These are phyloP conservation scores for Acheta domesticus DNA, from an alignment of 2,888 invertebrate species.

Conservation along the genomic window DNA sequence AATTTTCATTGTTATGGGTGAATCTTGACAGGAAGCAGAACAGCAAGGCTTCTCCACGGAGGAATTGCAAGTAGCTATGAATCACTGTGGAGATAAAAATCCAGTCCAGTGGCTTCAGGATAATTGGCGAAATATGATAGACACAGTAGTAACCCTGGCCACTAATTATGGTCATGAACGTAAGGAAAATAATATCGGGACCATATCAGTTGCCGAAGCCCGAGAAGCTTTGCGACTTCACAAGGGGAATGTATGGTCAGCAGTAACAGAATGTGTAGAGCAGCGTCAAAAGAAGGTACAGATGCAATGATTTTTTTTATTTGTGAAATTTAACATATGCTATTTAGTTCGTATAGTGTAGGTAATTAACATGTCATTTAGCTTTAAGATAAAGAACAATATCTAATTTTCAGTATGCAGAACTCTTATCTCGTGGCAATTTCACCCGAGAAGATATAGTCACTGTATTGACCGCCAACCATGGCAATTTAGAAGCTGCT, in stretches of 20 bases:
- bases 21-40: slow-evolving; percentile 66
- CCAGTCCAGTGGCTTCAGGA: slow-evolving; percentile 79
- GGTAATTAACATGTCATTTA: background rate
- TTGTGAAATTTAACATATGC: too few relatives aligned
- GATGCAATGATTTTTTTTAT: background rate
- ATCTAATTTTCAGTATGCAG: slow-evolving; percentile 54
- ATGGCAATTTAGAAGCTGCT: slow-evolving; percentile 69
- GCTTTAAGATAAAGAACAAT: background rate
- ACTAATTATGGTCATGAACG: slow-evolving; percentile 79
- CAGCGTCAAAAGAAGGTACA: slow-evolving; percentile 74
- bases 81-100: slow-evolving; percentile 71
- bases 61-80: slow-evolving; percentile 80
- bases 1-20: too few relatives aligned
- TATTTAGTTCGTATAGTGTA: too few relatives aligned
- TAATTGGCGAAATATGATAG: slow-evolving; percentile 81
- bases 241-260: slow-evolving; percentile 85
- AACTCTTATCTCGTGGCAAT: slow-evolving; percentile 62
- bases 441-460: slow-evolving; percentile 70
- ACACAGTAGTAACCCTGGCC: slow-evolving; percentile 80
- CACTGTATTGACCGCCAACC: slow-evolving; percentile 65
- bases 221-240: slow-evolving; percentile 75
- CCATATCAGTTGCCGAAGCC: slow-evolving; percentile 72
- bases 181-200: slow-evolving; percentile 69
- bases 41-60: slow-evolving; percentile 78
- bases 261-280: slow-evolving; percentile 84